These are phyloP conservation scores for Girardinichthys multiradiatus DNA, from an alignment of 2,113 vertebrate species.

Conservation along the genomic window DNA sequence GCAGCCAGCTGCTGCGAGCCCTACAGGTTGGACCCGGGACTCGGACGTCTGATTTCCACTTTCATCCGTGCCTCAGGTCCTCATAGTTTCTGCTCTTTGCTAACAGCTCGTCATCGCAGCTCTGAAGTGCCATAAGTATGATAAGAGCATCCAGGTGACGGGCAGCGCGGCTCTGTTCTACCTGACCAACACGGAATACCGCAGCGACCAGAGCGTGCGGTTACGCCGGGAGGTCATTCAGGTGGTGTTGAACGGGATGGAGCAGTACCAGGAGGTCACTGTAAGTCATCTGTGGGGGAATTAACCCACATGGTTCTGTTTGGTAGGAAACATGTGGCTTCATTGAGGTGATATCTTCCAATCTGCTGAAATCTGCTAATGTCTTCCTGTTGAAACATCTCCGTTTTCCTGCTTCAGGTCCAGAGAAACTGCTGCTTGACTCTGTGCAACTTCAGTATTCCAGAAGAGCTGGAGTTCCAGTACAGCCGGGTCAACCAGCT, in stretches of 20 bases:
- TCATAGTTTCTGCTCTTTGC: not conserved
- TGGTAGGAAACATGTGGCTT: too few relatives aligned
- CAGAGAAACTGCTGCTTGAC: slow-evolving; percentile 98
- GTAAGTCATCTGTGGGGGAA: slow-evolving; percentile 71
- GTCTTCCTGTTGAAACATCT: not conserved
- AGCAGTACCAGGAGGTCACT: slow-evolving; percentile 98
- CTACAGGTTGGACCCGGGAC: slow-evolving; percentile 81
- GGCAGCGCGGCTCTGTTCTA: slow-evolving; percentile 96
- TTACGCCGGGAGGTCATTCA: slow-evolving; percentile 93
- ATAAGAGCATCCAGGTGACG: slow-evolving; percentile 97
- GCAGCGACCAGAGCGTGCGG: slow-evolving; percentile 89
- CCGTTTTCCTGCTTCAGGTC: slow-evolving; percentile 78
- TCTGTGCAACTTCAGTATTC: slow-evolving; percentile 97
- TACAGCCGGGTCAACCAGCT: slow-evolving; percentile 94
- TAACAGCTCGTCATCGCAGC: slow-evolving; percentile 93
- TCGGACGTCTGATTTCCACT: not conserved
- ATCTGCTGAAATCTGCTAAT: too few relatives aligned
- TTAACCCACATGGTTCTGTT: too few relatives aligned
- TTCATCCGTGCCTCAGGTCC: too few relatives aligned
- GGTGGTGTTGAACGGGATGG: slow-evolving; percentile 98
- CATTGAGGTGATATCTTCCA: too few relatives aligned
- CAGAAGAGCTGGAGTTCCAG: slow-evolving; percentile 97
- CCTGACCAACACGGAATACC: slow-evolving; percentile 95
- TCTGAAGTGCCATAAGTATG: slow-evolving; percentile 94
- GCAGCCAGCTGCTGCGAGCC: slow-evolving; percentile 91